Evolutionary conservation across 2,888 invertebrate genomes (phyloP), one percentile per base, ranked within the genome.

Genomic region (Sphaerophoria rueppellii): DNA sequence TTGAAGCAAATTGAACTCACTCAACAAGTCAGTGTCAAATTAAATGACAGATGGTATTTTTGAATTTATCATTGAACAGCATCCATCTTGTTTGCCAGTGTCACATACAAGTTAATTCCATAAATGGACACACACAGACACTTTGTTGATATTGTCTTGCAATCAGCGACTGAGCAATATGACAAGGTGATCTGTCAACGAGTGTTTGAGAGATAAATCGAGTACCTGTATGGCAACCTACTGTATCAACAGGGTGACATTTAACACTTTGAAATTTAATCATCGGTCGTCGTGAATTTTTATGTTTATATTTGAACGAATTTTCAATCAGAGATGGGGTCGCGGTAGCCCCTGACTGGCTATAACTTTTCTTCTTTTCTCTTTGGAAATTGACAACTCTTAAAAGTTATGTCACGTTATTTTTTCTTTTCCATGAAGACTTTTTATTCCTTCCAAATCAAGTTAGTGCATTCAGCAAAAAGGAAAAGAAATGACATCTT

Each of bases 151-250:
- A 24, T 24, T 32, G 46, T 52, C 11, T 52, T 52, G 14, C 32
- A 67, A 52, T 60, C 43, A 43, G 32, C 60, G 9, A 61, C 32
- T 40, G 37, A 37, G 24, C 58, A 40, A 14, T 54, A 34, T 70
- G 60, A 61, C 76, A 70, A 76, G 76, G 69, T 69, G 60, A 76
- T 76, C 75, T 69, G 69, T 70, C 76, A 70, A 37, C 37, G 48
- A 37, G 40, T 63, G 65, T 74, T 35, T 65, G 37, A 37, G 65
- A 58, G 52, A 37, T 69, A 69, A 24, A 76, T 76, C 69, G 69
- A 61, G 60, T 69, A 54, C 40, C 52, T 75, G 52, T 58, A 37
- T 43, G 35, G 4, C 37, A 54, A 16, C 65, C 24, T 48, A 14
- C 6, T n/a, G 9, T 11, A 35, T 50, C 34, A 14, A 35, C 50